These are phyloP conservation scores for Scolanthus callimorphus DNA, from an alignment of 92 coral and sea anemone genomes.

Conservation along the genomic window DNA sequence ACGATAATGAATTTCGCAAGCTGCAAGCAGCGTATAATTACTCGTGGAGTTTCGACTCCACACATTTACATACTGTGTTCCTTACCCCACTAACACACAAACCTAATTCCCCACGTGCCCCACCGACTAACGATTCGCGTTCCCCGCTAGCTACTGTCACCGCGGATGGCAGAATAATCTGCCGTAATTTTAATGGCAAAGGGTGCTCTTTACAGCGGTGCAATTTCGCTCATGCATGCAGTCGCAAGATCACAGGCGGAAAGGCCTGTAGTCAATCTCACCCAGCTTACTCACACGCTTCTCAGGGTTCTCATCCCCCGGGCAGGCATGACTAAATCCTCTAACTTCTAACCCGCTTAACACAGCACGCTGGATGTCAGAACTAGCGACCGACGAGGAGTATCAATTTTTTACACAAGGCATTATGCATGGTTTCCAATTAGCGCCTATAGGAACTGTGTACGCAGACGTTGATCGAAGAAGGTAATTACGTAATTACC, in stretches of 20 bases:
- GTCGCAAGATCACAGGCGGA: constrained; percentile 8
- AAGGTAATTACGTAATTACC: constrained; percentile 33
- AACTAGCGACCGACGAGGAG: constrained; percentile 7
- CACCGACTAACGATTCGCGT: neutral
- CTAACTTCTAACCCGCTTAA: neutral
- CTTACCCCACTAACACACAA: constrained; percentile 8
- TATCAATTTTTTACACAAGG: constrained; percentile 2
- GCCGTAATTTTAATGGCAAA: constrained; percentile 10
- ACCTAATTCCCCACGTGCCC: neutral
- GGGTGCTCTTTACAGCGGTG: neutral
- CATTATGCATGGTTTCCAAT: constrained; percentile 1
- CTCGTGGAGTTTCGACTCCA: constrained; percentile 42
- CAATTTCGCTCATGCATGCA: constrained; percentile 9
- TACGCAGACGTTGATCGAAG: neutral
- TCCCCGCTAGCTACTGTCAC: neutral
- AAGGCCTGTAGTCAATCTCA: constrained; percentile 16
- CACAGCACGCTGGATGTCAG: constrained; percentile 6
- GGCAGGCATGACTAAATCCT: constrained; percentile 14
- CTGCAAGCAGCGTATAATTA: constrained; percentile 32
- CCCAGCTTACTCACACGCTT: neutral
- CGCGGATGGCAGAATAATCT: constrained; percentile 13
- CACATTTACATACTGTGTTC: constrained; percentile 37
- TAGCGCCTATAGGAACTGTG: neutral
- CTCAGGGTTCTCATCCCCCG: neutral
- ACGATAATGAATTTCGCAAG: constrained; percentile 43